A percentile compares a stretch with the other conserved stretches of the same genome.
Evolutionary conservation across 2,888 invertebrate genomes (phyloP).

Genomic region (Bugulina stolonifera): DNA sequence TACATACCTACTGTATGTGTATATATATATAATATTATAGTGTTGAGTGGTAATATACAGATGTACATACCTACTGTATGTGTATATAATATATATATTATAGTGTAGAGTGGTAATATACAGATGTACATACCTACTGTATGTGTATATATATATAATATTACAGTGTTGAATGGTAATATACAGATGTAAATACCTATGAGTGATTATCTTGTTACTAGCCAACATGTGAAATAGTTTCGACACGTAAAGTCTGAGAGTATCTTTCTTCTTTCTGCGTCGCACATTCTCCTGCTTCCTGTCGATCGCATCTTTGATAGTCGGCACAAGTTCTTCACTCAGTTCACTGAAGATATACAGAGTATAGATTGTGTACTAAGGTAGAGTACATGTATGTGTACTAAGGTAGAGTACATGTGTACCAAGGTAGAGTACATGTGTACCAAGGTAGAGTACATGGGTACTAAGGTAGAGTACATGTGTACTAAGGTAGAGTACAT

Average conservation of each 20-base stretch:
- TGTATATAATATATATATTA: too few relatives aligned
- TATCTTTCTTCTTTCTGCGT: slow-evolving; percentile 80
- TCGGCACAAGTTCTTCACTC: slow-evolving; percentile 86
- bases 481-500: slow-evolving; percentile 36
- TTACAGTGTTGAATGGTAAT: too few relatives aligned
- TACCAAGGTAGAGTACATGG: neutral
- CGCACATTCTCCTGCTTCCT: slow-evolving; percentile 95
- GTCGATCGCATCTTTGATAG: slow-evolving; percentile 91
- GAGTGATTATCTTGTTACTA: slow-evolving; percentile 57
- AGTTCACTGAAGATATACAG: slow-evolving; percentile 71
- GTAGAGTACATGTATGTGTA: neutral
- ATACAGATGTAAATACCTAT: slow-evolving; percentile 43
- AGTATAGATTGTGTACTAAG: neutral
- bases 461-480: neutral
- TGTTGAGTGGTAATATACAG: too few relatives aligned
- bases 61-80: too few relatives aligned
- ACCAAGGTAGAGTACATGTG: neutral
- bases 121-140: too few relatives aligned
- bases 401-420: slow-evolving; percentile 29
- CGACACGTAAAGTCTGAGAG: slow-evolving; percentile 81
- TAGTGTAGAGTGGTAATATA: too few relatives aligned
- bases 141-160: too few relatives aligned
- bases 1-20: too few relatives aligned
- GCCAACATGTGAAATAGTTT: slow-evolving; percentile 85
- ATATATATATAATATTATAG: too few relatives aligned